Conservation (phyloP, 2,113 vertebrate species). For the Rhizomys pruinosus region DNA sequence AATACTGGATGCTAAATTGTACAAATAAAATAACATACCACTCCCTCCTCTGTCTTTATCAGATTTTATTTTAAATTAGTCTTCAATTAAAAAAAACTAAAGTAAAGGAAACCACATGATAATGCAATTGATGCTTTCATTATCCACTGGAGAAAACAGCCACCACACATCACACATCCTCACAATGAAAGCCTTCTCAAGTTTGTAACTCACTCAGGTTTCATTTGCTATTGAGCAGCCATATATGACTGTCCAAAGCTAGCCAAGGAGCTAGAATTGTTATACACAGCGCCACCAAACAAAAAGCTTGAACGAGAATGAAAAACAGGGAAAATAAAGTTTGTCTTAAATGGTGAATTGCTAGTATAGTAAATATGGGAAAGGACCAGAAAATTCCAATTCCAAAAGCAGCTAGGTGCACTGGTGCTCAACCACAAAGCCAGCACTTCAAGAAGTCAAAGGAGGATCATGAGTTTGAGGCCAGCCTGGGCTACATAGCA, state of each 20-base stretch:
- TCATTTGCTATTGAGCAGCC: not conserved
- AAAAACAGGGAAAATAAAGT: not conserved
- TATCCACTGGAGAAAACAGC: not conserved
- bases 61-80: constrained; percentile 32
- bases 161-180: not conserved
- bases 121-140: constrained; percentile 1
- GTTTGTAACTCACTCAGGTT: not conserved
- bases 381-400: not conserved
- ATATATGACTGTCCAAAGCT: not conserved
- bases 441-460: not conserved
- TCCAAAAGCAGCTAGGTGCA: not conserved
- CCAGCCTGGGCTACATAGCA: not conserved
- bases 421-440: not conserved
- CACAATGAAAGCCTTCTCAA: not conserved
- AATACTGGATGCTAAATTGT: constrained; percentile 9
- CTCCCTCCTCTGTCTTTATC: not conserved
- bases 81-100: not conserved
- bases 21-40: not conserved
- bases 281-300: not conserved
- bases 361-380: not conserved
- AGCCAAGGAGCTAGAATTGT: not conserved
- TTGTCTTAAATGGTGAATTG: not conserved
- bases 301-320: not conserved
- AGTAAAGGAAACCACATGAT: not conserved
- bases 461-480: not conserved